Evolutionary conservation across 1,140 invertebrate species (phyloP), one percentile per base, ranked within the genome.

Genomic region (Leptonema lineaticorne): DNA sequence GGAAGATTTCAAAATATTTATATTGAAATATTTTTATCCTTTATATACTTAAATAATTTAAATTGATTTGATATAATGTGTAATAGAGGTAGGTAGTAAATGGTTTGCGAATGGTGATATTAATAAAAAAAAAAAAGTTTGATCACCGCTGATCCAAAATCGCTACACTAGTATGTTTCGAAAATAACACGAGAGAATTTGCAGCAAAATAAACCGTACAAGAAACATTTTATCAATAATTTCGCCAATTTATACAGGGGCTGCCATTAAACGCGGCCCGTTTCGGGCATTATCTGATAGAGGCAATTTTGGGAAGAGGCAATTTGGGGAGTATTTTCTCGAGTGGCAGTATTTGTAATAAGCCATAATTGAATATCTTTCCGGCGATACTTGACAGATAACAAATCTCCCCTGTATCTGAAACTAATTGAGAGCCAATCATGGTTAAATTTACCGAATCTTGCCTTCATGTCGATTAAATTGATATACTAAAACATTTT

Each of bases 371-470:
- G 46, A 64, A 64, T 64, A 64, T 64, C 62, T 64, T 50, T n/a
- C 33, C 33, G n/a, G 45, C 45, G 26, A 64, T 50, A 48, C 62
- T 48, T 50, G 62, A 64, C 62, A 64, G 62, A 37, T 64, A 45
- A 64, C 62, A 64, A 64, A 64, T 64, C 62, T 64, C 41, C 27
- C 45, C 62, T 20, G 62, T 64, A 64, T 64, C 62, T 28, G 46
- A 64, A 64, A 64, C 62, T 64, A 64, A 64, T 64, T 64, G 62
- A 64, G 62, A 64, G 62, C 62, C 62, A 64, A 64, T 64, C 62
- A 46, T 20, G 41, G 62, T 45, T 64, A 50, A 64, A 64, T 64
- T 64, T 26, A 26, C 26, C 26, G 62, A 33, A 58, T 26, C 37
- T 11, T 16, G 9, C 37, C 37, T 9, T 14, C 30, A 5, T 5